A percentile compares a stretch with the other conserved stretches of the same genome.
Evolutionary conservation across 2,797 vertebrate species (phyloP).

Genomic region (Pangasius mekongensis): DNA sequence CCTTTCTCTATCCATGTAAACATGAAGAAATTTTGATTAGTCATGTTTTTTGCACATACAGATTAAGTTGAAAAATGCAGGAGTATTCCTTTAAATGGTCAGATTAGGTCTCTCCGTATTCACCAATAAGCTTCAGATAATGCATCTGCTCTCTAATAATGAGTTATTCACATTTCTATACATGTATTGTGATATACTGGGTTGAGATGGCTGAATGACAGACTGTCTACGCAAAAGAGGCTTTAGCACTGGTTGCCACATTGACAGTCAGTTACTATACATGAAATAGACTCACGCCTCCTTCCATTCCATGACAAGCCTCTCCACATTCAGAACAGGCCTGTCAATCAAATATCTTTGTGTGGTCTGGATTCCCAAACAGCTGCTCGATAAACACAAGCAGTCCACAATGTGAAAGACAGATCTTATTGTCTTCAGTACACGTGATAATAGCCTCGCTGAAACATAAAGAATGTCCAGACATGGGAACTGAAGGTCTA

Average conservation of each 20-base stretch:
- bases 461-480: constrained; percentile 32
- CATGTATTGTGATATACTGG: background rate
- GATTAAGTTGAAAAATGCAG: background rate
- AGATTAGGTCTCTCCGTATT: background rate
- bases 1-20: background rate
- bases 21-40: background rate
- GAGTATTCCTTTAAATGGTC: background rate
- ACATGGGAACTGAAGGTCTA: constrained; percentile 28
- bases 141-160: background rate
- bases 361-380: constrained; percentile 28
- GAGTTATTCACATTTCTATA: background rate
- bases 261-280: constrained; percentile 17
- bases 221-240: constrained; percentile 4
- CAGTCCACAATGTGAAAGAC: background rate
- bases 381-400: constrained; percentile 6
- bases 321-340: constrained; percentile 26
- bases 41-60: background rate
- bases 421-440: background rate
- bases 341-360: constrained; percentile 34
- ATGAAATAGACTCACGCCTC: constrained; percentile 11
- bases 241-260: constrained; percentile 29
- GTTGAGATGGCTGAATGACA: constrained; percentile 7
- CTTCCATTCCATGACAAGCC: constrained; percentile 6
- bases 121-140: constrained; percentile 1
- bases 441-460: background rate